Evolutionary conservation across 2,113 vertebrate genomes (phyloP).

Genomic region (Dicerorhinus sumatrensis): DNA sequence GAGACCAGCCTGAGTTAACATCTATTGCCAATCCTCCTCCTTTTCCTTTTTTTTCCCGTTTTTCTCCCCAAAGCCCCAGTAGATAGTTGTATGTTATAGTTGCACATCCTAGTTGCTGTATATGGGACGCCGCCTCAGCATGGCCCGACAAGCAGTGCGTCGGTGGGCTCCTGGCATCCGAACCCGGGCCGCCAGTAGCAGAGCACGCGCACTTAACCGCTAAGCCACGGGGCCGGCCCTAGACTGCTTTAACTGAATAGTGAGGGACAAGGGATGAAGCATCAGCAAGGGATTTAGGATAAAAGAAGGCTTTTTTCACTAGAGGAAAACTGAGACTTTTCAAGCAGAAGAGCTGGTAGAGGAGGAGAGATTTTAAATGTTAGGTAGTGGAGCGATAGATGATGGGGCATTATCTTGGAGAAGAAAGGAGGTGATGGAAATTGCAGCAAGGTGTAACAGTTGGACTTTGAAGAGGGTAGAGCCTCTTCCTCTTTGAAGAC

Average conservation of each 20-base stretch:
- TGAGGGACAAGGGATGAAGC: background rate
- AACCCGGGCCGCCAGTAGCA: too few relatives aligned
- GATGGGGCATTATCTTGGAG: background rate
- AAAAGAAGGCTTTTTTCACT: constrained; percentile 16
- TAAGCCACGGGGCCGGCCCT: too few relatives aligned
- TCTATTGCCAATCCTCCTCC: too few relatives aligned
- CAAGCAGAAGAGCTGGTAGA: constrained; percentile 6
- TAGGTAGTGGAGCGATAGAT: background rate
- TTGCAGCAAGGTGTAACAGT: background rate
- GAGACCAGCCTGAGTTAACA: too few relatives aligned
- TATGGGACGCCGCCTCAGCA: too few relatives aligned
- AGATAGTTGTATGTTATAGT: too few relatives aligned
- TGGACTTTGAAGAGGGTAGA: background rate
- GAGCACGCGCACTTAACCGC: too few relatives aligned
- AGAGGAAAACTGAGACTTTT: background rate
- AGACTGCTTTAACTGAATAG: background rate
- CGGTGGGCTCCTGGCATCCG: too few relatives aligned
- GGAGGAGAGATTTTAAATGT: background rate
- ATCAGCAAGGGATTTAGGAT: background rate
- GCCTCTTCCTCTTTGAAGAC: background rate
- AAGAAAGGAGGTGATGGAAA: background rate
- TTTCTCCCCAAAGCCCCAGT: too few relatives aligned
- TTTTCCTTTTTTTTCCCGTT: too few relatives aligned
- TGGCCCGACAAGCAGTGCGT: too few relatives aligned
- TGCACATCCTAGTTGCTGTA: too few relatives aligned